Conservation (phyloP, 2,797 vertebrate species). For the Saguinus oedipus region DNA sequence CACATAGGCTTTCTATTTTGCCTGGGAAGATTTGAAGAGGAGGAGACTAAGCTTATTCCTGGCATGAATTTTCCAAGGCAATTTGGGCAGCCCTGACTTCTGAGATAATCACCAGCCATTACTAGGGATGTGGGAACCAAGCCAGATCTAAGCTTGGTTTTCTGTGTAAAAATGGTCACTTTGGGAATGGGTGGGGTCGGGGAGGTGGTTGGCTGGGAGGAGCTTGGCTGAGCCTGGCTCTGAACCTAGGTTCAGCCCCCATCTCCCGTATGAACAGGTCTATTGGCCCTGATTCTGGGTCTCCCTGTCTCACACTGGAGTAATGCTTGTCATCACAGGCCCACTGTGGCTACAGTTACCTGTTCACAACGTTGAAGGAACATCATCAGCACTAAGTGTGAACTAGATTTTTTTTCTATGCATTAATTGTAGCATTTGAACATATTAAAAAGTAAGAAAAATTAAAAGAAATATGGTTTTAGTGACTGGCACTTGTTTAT, state of each 20-base stretch:
- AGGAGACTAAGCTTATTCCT: not conserved
- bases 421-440: not conserved
- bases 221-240: not conserved
- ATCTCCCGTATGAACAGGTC: not conserved
- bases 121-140: not conserved
- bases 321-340: not conserved
- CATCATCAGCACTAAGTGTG: not conserved
- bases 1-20: not conserved
- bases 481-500: slow-evolving; percentile 28
- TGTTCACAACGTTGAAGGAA: not conserved
- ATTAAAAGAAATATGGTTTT: slow-evolving; percentile 25
- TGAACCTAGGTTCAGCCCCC: not conserved
- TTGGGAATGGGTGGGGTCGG: not conserved
- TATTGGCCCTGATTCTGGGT: rapidly evolving
- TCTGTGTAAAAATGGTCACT: not conserved
- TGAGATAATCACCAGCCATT: not conserved
- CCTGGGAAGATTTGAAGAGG: not conserved
- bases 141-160: not conserved
- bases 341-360: rapidly evolving
- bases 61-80: slow-evolving; percentile 9
- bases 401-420: not conserved
- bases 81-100: not conserved
- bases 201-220: not conserved
- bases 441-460: slow-evolving; percentile 23
- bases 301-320: not conserved